Evolutionary conservation across 1,140 invertebrate genomes (phyloP).

Genomic region (Druon quercuslanigerum): DNA sequence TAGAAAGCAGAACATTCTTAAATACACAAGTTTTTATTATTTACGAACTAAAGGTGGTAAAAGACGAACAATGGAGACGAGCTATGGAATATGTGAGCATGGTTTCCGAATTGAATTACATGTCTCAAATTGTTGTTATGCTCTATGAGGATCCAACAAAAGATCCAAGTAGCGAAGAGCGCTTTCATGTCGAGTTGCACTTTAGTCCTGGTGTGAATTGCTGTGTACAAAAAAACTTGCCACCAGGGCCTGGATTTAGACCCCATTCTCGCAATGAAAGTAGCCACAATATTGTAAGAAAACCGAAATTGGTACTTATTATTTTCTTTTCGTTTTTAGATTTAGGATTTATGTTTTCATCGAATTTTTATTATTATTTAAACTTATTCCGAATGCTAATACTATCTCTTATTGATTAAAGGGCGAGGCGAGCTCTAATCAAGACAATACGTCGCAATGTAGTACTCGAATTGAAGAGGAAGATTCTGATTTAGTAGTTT

Average conservation of each 20-base stretch:
- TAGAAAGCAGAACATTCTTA: neutral
- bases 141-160: slow-evolving; percentile 99
- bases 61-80: slow-evolving; percentile 97
- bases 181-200: slow-evolving; percentile 97
- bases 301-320: slow-evolving; percentile 31
- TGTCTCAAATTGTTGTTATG: slow-evolving; percentile 99
- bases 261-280: slow-evolving; percentile 91
- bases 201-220: slow-evolving; percentile 98
- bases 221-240: slow-evolving; percentile 95
- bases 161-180: slow-evolving; percentile 90
- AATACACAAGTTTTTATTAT: neutral
- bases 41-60: slow-evolving; percentile 78
- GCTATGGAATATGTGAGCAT: slow-evolving; percentile 99
- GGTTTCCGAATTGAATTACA: slow-evolving; percentile 98
- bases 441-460: slow-evolving; percentile 71
- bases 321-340: slow-evolving; percentile 5
- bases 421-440: slow-evolving; percentile 64
- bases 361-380: neutral
- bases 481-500: slow-evolving; percentile 64
- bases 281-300: slow-evolving; percentile 70
- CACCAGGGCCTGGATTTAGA: slow-evolving; percentile 93
- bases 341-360: neutral
- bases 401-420: slow-evolving; percentile 37
- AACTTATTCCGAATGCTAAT: neutral
- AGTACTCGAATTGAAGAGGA: slow-evolving; percentile 82